These are phyloP conservation scores for Tretioscincus oriximinensis DNA, from an alignment of 2,113 vertebrate genomes.

Conservation along the genomic window DNA sequence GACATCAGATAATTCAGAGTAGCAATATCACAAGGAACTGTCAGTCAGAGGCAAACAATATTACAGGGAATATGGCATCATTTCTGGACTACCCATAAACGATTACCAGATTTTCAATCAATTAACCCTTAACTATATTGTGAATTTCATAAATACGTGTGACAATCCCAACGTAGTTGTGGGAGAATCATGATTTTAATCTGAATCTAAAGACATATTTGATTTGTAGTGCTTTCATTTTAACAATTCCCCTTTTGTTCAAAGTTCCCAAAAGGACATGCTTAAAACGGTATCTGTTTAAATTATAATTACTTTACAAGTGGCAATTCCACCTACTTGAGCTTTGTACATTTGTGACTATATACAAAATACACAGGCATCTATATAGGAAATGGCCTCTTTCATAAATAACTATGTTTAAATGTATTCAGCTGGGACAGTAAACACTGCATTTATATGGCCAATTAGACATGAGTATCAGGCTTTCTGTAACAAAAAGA, in stretches of 20 bases:
- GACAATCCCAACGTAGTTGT: no score
- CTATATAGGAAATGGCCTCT: conserved; percentile 26
- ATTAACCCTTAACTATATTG: no score
- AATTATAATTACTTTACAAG: background rate
- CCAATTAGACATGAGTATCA: conserved; percentile 52
- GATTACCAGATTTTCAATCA: no score
- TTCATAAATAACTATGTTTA: background rate
- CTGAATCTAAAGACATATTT: no score
- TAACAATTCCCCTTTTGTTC: background rate
- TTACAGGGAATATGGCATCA: no score
- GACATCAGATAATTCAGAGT: no score
- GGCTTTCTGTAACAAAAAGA: conserved; percentile 36
- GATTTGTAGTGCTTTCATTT: background rate
- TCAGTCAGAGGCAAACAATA: no score
- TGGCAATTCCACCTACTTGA: background rate
- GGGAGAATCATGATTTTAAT: no score
- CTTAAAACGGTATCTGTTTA: background rate
- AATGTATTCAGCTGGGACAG: conserved; percentile 48
- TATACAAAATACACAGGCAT: background rate
- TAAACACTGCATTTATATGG: conserved; percentile 24
- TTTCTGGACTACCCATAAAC: no score
- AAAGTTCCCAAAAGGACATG: background rate
- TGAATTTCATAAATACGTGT: no score
- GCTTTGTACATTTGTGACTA: conserved; percentile 8
- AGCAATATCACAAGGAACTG: no score